phyloP scores from a whole-genome alignment of 2,797 vertebrate species.

The Alcedo quadribrachys region DNA sequence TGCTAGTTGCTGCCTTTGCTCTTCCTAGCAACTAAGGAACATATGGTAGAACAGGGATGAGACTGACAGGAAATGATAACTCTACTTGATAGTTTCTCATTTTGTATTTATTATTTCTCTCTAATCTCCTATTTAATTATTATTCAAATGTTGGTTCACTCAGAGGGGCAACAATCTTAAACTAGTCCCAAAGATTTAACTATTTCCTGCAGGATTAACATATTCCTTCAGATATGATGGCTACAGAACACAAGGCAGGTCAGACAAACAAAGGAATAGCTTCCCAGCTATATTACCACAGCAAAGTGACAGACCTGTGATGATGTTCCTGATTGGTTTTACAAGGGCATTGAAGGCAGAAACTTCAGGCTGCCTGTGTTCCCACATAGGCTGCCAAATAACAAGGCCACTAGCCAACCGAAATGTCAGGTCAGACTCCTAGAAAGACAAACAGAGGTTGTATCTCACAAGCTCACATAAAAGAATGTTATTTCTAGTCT shows the following conservation, averaged over 20 bases:
- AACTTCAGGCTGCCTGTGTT: slow-evolving; percentile 95
- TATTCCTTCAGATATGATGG: fast-evolving
- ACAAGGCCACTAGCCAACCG: slow-evolving; percentile 94
- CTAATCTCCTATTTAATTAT: background rate
- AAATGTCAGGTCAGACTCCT: slow-evolving; percentile 99
- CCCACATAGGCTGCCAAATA: slow-evolving; percentile 99
- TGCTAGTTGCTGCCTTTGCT: background rate
- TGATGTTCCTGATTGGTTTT: slow-evolving; percentile 92
- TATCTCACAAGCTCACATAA: background rate
- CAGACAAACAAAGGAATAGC: background rate
- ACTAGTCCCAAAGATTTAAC: background rate
- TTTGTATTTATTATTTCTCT: background rate
- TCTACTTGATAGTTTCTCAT: background rate
- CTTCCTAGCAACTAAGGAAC: background rate
- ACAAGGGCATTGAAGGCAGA: slow-evolving; percentile 92
- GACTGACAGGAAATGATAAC: background rate
- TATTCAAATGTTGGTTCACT: background rate
- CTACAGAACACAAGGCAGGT: background rate
- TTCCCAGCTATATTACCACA: background rate
- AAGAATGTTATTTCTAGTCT: background rate
- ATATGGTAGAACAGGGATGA: background rate
- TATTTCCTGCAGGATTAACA: background rate
- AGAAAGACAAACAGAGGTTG: background rate
- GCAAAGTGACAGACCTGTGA: slow-evolving; percentile 86
- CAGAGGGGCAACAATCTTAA: background rate